Evolutionary conservation across 35 echinoderm and acorn worm genomes (phyloP), one percentile per base, ranked within the genome.

Genomic region (Eucidaris tribuloides): DNA sequence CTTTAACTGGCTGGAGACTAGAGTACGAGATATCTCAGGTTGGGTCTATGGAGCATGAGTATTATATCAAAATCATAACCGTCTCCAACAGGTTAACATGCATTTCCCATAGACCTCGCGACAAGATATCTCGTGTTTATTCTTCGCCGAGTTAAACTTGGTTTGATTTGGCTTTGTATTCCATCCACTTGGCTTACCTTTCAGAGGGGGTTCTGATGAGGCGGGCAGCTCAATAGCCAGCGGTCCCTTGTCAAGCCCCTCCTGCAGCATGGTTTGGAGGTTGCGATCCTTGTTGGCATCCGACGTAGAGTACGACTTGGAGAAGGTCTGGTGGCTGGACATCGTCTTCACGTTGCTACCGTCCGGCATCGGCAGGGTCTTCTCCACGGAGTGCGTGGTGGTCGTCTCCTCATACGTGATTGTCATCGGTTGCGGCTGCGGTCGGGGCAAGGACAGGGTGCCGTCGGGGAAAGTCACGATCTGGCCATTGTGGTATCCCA

Each of bases 351-450:
- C 87, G 65, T 81, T 79, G 27, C 80, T 97, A 2, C 94, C 94
- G 82, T 97, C 94, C 13, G 84, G 65, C 71, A 90, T 35, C 1
- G 94, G 94, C 18, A 97, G 89, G 1, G 87, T 88, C 40, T 88
- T 87, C 78, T 97, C 94, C 14, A 97, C 86, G 5, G 54, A 68
- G 25, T 97, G 94, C 35, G 84, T 84, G 2, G 94, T 97, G 9
- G 89, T 97, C 2, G 94, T 92, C 71, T 97, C 94, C 78, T 97
- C 94, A 60, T 88, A 97, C 0, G 94, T 92, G 49, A 97, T 88
- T 50, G 89, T 97, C 81, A 97, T 89, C 32, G 94, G 89, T 25
- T 79, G 38, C 9, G 68, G 41, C 30, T 56, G 43, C 0, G 52
- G 45, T 32, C 57, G 76, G 5, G 22, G 31, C 5, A 39, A 80